Evolutionary conservation across 2,797 vertebrate genomes (phyloP), one percentile per base, ranked within the genome.

Genomic region (Buphagus erythrorhynchus): DNA sequence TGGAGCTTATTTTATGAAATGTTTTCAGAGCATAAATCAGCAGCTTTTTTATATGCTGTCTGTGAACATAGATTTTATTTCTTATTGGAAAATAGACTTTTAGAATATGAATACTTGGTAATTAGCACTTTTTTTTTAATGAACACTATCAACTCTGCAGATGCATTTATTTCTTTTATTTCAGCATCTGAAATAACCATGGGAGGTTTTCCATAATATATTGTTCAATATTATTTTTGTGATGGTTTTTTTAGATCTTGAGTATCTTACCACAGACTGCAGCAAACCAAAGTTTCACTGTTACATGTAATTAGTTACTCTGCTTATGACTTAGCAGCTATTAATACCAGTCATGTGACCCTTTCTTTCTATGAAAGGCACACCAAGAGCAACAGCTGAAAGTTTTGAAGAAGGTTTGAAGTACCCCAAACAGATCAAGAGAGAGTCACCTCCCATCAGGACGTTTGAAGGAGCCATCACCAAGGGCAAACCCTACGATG

Each of bases 401-500:
- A 98, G 97, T 55, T 99, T 99, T 80, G 99, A 99, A 74, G 99
- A 99, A 40, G 98, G 98, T 63, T 97, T 99, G 88, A 99, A 99
- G 85, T 99, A 99, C 68, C 98, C 99, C 66, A 99, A 99, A 90
- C 99, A 99, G 97, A 99, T 99, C 83, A 99, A 99, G 97, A 98
- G 98, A 57, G 99, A 99, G 97, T 99, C 99, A 68, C 99, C 99
- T 59, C 99, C 99, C 4, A 99, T 99, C 63, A 98, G 99, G 83
- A 98, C 99, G 3, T 99, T 99, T 29, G 99, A 99, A 96, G 99
- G 99, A 33, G 99, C 99, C 84, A 99, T 99, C 86, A 98, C 98
- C 57, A 99, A 99, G 97, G 99, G 99, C 72, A 99, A 99, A 77
- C 99, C 99, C 0, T 99, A 99, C 1, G 99, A 99, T 61, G 99